Conservation (phyloP, 2,113 vertebrate genomes). For the Psittacus erithacus region DNA sequence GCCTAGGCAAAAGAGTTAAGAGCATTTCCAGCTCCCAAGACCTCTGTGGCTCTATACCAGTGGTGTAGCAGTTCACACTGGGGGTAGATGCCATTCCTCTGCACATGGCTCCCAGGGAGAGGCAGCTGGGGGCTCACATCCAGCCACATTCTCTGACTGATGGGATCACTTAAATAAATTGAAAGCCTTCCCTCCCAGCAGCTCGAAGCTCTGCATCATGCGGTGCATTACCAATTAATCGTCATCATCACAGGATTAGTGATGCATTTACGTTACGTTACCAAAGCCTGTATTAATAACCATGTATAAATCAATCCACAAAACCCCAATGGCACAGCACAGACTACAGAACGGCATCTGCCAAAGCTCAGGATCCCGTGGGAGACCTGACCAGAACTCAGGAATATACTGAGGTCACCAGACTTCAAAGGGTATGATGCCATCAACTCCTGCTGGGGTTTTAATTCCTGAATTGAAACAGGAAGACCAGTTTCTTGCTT, state of each 20-base stretch:
- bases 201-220: not conserved
- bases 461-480: not conserved
- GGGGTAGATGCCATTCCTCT: fast-evolving
- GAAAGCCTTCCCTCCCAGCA: not conserved
- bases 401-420: not conserved
- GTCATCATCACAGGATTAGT: constrained; percentile 20
- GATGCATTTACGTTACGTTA: not conserved
- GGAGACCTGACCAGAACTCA: not conserved
- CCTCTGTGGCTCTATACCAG: fast-evolving
- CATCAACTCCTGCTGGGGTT: not conserved
- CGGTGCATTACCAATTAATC: constrained; percentile 6
- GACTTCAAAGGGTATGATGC: not conserved
- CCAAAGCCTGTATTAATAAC: constrained; percentile 21
- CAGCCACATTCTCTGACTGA: not conserved
- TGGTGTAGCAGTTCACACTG: fast-evolving
- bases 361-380: not conserved
- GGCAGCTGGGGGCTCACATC: not conserved
- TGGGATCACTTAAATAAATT: constrained; percentile 4
- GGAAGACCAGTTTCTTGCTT: not conserved
- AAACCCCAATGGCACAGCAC: not conserved
- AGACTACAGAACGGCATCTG: not conserved
- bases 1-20: not conserved
- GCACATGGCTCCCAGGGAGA: not conserved
- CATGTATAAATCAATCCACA: constrained; percentile 15
- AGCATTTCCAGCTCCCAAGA: not conserved